Percentiles rank a stretch among this genome's conserved stretches.
phyloP scores from a whole-genome alignment of 1,140 invertebrate species.

The Drosophila sechellia region DNA sequence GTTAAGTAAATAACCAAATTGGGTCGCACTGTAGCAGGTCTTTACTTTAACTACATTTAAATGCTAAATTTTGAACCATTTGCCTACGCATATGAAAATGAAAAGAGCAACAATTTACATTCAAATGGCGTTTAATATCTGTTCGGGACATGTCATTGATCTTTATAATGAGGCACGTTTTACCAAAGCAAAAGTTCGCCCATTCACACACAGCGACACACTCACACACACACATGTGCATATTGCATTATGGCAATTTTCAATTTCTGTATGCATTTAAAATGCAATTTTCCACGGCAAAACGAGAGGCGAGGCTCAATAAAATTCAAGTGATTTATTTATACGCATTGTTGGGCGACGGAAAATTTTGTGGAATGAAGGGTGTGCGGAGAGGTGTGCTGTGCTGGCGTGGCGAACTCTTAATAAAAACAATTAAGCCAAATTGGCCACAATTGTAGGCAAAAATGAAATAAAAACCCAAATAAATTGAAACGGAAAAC shows the following conservation, averaged over 20 bases:
- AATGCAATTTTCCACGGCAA: conserved; percentile 64
- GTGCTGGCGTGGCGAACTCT: conserved; percentile 27
- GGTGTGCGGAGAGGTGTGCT: not conserved
- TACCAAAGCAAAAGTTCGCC: conserved; percentile 31
- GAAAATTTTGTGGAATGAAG: not conserved
- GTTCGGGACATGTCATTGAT: conserved; percentile 57
- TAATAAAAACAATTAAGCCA: conserved; percentile 73
- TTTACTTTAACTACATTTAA: conserved; percentile 3
- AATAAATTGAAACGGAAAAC: conserved; percentile 27
- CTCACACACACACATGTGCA: conserved; percentile 14
- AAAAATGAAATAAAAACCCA: conserved; percentile 44
- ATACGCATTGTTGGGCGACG: conserved; percentile 51
- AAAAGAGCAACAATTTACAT: conserved; percentile 67
- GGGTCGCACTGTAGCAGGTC: no score
- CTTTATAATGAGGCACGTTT: conserved; percentile 58
- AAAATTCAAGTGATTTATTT: conserved; percentile 76
- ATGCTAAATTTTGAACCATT: conserved; percentile 8
- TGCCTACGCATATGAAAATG: conserved; percentile 1
- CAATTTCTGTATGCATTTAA: conserved; percentile 62
- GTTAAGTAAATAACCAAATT: no score
- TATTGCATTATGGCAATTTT: conserved; percentile 52
- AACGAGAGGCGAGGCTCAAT: conserved; percentile 44
- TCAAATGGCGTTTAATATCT: conserved; percentile 47
- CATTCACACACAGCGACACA: conserved; percentile 8
- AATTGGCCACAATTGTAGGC: conserved; percentile 67